Base-by-base conservation (phyloP, 2,797 vertebrate genomes). In the Premnoplex brunnescens region DNA sequence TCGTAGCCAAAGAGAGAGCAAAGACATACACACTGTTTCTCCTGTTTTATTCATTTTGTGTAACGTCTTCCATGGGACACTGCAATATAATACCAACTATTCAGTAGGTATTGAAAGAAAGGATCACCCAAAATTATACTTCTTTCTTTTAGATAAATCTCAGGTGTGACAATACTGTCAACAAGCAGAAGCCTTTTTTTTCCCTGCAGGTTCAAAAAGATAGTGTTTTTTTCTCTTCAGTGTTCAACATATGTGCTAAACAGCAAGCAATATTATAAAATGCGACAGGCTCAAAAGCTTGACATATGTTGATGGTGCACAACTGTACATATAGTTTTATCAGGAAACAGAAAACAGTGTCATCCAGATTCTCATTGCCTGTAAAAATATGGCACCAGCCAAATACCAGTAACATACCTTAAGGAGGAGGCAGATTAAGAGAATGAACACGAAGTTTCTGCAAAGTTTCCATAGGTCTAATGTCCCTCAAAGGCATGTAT, bases 281-380 rank as follows among this genome's bases (percentile, higher is more conserved):
- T 92, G 48, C 26, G 76, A 39, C 23, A 64, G 71, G 21, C 32
- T 93, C 76, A 95, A 91, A 87, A 39, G 16, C 28, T 48, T 93
- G 44, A 55, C 28, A 26, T 87, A 82, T 60, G 55, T 32, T 92
- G 28, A n/a, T 52, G 37, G 58, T 76, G 41, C 59, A 91, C 67
- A 94, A 63, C 41, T 92, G 48, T 67, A 63, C 13, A 8, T 76
- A 21, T 14, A 58, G 13, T 82, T 94, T 58, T 51, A 84, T 52
- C 34, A 79, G 39, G 59, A 93, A 91, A 59, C 5, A 76, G 32
- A 84, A 86, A 79, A 73, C 26, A 77, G 20, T 41, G 24, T 28
- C 34, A 56, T 59, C 44, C 36, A 79, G 32, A 67, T 67, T 71
- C 48, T 88, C 21, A 49, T 7, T 64, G 36, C 24, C 41, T 43